Conservation (phyloP, 2,888 invertebrate genomes). For the Tachina grossa region DNA sequence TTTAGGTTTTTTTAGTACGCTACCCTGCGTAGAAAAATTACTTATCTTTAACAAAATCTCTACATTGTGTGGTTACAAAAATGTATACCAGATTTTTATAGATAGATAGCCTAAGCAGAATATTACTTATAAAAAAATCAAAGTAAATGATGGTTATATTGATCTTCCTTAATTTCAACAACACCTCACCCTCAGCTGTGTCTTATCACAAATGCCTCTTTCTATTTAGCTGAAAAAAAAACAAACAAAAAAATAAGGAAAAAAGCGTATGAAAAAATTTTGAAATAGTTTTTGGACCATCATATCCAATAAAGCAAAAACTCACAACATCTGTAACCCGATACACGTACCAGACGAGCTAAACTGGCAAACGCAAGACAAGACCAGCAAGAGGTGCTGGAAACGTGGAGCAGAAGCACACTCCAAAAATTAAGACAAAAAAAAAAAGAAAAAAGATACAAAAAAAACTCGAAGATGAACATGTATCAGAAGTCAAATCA, state of each 20-base stretch:
- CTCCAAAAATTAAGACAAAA: slow-evolving; percentile 22
- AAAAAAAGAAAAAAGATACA: neutral
- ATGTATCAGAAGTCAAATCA: slow-evolving; percentile 67
- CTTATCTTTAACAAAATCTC: no score
- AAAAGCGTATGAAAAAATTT: slow-evolving; percentile 14
- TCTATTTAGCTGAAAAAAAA: slow-evolving; percentile 25
- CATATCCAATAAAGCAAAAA: slow-evolving; percentile 63
- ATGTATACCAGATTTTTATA: neutral
- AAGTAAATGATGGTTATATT: neutral
- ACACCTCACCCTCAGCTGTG: slow-evolving; percentile 23
- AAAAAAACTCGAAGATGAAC: slow-evolving; percentile 45
- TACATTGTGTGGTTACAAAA: neutral
- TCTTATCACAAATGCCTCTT: slow-evolving; percentile 24
- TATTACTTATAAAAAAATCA: neutral
- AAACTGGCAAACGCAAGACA: slow-evolving; percentile 1
- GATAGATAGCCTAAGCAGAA: no score
- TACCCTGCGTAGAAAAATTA: no score
- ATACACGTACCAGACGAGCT: slow-evolving; percentile 65
- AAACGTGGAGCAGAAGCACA: slow-evolving; percentile 48
- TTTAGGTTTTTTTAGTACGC: no score
- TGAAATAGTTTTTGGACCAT: slow-evolving; percentile 52
- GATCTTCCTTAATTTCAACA: slow-evolving; percentile 36
- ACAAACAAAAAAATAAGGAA: no score
- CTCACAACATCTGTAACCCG: slow-evolving; percentile 63
- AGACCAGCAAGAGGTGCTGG: slow-evolving; percentile 10